Base-by-base conservation (phyloP, 2,888 invertebrate genomes). In the Anagyrus pseudococci region DNA sequence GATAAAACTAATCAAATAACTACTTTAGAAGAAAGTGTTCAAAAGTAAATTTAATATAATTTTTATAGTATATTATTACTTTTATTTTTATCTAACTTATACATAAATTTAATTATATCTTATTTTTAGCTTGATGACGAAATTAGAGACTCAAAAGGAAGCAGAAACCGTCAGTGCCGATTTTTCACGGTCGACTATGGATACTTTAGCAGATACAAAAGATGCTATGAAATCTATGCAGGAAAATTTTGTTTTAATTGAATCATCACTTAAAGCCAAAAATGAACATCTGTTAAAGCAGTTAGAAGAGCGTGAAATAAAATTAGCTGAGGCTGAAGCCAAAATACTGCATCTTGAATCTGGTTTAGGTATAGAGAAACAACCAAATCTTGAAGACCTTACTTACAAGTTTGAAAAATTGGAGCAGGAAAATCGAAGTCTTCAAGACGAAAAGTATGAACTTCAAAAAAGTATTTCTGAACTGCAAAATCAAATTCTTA, bases 141-240 rank as follows among this genome's bases (percentile, higher is more conserved):
- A 73, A 64, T 60, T 77, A 7, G 67, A 71, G 20, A 65, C 71
- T 46, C 76, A 74, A 61, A 73, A 72, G 54, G 46, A 71, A 20
- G 68, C 74, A 4, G 77, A 76, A 69, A 64, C 69, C 3, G 71
- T 73, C 29, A 76, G 68, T 53, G 75, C 68, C 2, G 76, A 76
- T 68, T 72, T 74, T 47, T 77, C 77, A 40, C 78, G 77, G 20
- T 73, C 76, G 33, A 87, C 90, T 19, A 82, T 91, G 70, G 86
- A 88, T 72, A 85, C 89, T 70, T 83, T 92, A 55, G 89, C 92
- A 75, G 91, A 93, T 66, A 91, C 91, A 8, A 88, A 88, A 73
- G 88, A 89, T 69, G 90, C 91, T 77, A 90, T 92, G 89, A 86
- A 86, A 70, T 85, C 88, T 72, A 90, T 92, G 89, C 93, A 93